A percentile compares a stretch with the other conserved stretches of the same genome.
These are phyloP conservation scores for Rhinoraja longicauda DNA, from an alignment of 2,797 vertebrate genomes.

Conservation along the genomic window DNA sequence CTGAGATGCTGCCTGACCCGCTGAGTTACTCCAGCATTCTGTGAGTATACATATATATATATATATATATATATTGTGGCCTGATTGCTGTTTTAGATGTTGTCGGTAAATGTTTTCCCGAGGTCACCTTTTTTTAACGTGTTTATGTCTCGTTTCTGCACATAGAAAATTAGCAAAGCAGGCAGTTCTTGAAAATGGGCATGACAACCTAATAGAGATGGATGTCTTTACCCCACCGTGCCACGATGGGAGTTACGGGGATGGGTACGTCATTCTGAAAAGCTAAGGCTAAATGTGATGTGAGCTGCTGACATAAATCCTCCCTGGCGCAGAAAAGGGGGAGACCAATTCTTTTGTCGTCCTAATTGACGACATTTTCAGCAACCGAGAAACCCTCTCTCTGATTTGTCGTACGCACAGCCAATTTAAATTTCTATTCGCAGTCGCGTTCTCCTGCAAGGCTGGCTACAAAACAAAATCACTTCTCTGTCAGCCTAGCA, in stretches of 20 bases:
- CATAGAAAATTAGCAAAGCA: constrained; percentile 71
- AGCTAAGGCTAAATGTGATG: constrained; percentile 54
- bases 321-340: constrained; percentile 40
- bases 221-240: constrained; percentile 67
- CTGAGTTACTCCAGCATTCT: no score
- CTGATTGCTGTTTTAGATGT: constrained; percentile 33
- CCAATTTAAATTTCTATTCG: not conserved
- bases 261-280: constrained; percentile 61
- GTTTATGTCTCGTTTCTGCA: constrained; percentile 58
- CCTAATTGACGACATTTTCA: not conserved
- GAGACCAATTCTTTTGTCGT: constrained; percentile 24
- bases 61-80: not conserved
- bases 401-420: not conserved
- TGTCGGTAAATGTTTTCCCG: constrained; percentile 26
- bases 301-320: constrained; percentile 49
- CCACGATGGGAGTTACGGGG: constrained; percentile 61
- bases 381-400: not conserved
- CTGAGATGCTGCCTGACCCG: no score
- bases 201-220: constrained; percentile 72
- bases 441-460: not conserved
- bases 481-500: not conserved
- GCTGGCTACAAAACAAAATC: constrained; percentile 9
- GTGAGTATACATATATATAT: no score
- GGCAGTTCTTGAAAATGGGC: constrained; percentile 68
- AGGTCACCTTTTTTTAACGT: constrained; percentile 39